Evolutionary conservation across 2,113 vertebrate species (phyloP), one percentile per base, ranked within the genome.

Genomic region (Lontra canadensis): DNA sequence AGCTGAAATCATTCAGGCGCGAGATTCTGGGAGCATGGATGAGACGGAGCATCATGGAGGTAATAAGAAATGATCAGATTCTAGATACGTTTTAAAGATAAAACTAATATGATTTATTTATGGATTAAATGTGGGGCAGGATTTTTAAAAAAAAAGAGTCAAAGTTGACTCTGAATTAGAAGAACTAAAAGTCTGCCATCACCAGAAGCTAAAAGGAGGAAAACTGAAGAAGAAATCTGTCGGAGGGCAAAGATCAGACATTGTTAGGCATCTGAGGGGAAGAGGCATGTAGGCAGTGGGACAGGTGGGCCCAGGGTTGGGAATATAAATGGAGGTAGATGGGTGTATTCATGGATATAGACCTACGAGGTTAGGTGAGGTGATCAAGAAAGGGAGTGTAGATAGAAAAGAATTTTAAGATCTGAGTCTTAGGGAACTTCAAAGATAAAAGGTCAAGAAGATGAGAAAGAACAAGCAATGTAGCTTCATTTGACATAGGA

Each of bases 391-490:
- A 25, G 20, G 57, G 20, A 74, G 11, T 65, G 47, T 5, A 47
- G 20, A 88, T 18, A 49, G 85, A 76, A 88, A 92, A 93, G 31
- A 67, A 52, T 36, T 88, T 63, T 52, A 95, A 93, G 42, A 84
- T 65, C 12, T 29, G 15, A 86, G 52, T 21, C 31, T 76, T 20
- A 59, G n/a, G 39, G 21, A 73, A 63, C 6, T 90, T n/a, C 65
- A 42, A 44, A 88, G 78, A 69, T 23, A n/a, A 34, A 90, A 85
- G 17, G 14, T 73, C 7, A 36, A 93, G 44, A 88, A 39, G n/a
- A 55, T 65, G 39, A 76, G 31, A 89, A 94, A 25, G 21, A 90
- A 79, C 4, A 25, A 63, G n/a, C 10, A 55, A 74, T 44, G 57
- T 63, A 65, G 11, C 25, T 78, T 81, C 29, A 26, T 82, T 39